Conservation (phyloP, 2,797 vertebrate genomes). For the Ptychobarbus kaznakovi region DNA sequence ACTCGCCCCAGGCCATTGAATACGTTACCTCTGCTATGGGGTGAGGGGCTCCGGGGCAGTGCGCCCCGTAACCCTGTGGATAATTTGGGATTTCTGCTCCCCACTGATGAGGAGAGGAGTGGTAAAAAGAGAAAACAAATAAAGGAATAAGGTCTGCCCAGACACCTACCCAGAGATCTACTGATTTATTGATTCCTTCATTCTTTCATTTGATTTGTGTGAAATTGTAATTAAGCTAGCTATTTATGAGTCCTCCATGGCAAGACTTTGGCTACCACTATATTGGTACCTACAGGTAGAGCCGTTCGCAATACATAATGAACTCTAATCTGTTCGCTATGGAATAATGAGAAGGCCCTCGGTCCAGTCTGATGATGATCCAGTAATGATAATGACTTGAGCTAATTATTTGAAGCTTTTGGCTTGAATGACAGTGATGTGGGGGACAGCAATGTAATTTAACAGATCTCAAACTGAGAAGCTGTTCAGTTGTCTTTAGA, state of each 20-base stretch:
- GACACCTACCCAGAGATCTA: slow-evolving; percentile 76
- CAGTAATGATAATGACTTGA: not conserved
- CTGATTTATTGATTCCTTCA: slow-evolving; percentile 83
- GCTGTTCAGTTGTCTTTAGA: not conserved
- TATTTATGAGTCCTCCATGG: slow-evolving; percentile 44
- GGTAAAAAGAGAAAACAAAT: slow-evolving; percentile 76
- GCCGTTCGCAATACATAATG: slow-evolving; percentile 40
- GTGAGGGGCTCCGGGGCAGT: slow-evolving; percentile 82
- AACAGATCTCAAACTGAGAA: not conserved
- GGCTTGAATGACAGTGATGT: slow-evolving; percentile 8
- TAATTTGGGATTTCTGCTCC: slow-evolving; percentile 89
- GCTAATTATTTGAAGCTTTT: slow-evolving; percentile 13
- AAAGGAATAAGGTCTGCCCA: slow-evolving; percentile 74
- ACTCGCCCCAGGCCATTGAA: slow-evolving; percentile 94
- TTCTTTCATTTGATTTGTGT: slow-evolving; percentile 79
- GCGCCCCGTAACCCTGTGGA: slow-evolving; percentile 83
- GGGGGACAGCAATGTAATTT: not conserved
- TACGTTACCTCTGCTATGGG: slow-evolving; percentile 87
- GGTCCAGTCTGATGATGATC: not conserved
- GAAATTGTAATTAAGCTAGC: slow-evolving; percentile 76
- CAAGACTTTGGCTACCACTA: slow-evolving; percentile 37
- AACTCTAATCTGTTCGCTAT: slow-evolving; percentile 25
- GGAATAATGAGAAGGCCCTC: not conserved
- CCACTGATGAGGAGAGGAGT: slow-evolving; percentile 75
- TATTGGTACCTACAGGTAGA: slow-evolving; percentile 28